Base-by-base conservation (phyloP, 2,113 vertebrate species). In the Oceanites oceanicus region DNA sequence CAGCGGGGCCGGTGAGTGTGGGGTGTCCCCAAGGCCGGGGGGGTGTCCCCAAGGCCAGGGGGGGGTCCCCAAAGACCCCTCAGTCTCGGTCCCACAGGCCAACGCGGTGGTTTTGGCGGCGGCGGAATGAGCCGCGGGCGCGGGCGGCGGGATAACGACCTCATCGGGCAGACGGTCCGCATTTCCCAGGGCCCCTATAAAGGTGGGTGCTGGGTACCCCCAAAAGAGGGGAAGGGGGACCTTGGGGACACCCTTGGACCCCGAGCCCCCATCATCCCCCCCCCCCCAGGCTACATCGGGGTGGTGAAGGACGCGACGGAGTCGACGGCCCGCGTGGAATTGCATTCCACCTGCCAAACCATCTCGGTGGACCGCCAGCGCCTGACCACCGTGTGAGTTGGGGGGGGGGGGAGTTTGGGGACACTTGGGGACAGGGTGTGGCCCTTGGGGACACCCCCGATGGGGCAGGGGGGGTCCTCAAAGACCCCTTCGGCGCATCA, bases 141-240 rank as follows among this genome's bases (percentile, higher is more conserved):
- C 14, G 99, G 99, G 20, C 98, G 99, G 20, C 95, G 99, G 91
- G 99, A 99, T 97, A 99, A 99, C 3, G 99, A 99, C 76, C 98
- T 99, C 66, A 99, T 99, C 21, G 99, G 99, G 49, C 99, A 99
- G 98, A 99, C 99, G 0, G 99, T 99, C 40, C 98, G 99, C 17
- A 99, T 99, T 96, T 99, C 99, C 3, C 99, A 99, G 91, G 99
- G 99, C 42, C 99, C 99, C 26, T 99, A 99, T 97, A 99, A 99
- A 98, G 99, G 99, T 99, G 53, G n/a, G 32, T 0, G 4, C 29
- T 14, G 23, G 47, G 25, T 8, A 8, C 32, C 42, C 20, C 32
- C 9, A 6, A 36, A 9, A 10, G 21, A 13, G 13, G 15, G 36
- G n/a, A n/a, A 7, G 7, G 29, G 56, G 58, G 26, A 13, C 7